A percentile compares a stretch with the other conserved stretches of the same genome.
Conservation (phyloP, 2,888 invertebrate species). For the Dexiosoma caninum region DNA sequence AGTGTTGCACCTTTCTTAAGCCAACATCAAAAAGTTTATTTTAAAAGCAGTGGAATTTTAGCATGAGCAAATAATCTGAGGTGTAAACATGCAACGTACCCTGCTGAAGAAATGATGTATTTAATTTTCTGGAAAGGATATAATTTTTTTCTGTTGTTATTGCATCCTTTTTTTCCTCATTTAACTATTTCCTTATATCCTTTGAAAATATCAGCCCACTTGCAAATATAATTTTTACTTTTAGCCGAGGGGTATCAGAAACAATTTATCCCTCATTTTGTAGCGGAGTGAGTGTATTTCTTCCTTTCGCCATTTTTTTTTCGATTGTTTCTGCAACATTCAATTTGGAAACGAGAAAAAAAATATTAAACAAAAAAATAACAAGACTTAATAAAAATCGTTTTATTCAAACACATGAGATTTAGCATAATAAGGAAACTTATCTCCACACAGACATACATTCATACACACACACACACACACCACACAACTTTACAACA, state of each 20-base stretch:
- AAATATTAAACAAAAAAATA: constrained; percentile 1
- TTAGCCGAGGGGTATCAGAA: constrained; percentile 65
- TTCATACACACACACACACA: neutral
- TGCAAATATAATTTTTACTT: constrained; percentile 50
- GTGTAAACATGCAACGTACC: too few species aligned
- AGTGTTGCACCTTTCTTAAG: too few species aligned
- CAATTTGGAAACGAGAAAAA: constrained; percentile 13
- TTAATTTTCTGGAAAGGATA: neutral
- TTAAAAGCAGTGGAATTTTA: too few species aligned
- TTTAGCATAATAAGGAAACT: constrained; percentile 15
- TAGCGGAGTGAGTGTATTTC: too few species aligned
- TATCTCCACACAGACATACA: constrained; percentile 4
- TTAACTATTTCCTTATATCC: constrained; percentile 55
- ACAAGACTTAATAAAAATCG: neutral
- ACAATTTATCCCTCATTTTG: constrained; percentile 64
- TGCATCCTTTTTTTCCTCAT: constrained; percentile 39
- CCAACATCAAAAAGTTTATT: too few species aligned
- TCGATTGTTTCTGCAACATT: constrained; percentile 37
- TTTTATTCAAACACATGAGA: constrained; percentile 31
- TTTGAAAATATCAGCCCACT: neutral
- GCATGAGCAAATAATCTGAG: too few species aligned
- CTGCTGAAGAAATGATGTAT: neutral
- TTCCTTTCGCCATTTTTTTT: too few species aligned
- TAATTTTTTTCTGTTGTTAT: neutral
- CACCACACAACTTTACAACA: neutral